Evolutionary conservation across 2,888 invertebrate genomes (phyloP), one percentile per base, ranked within the genome.

Genomic region (Meganola albula): DNA sequence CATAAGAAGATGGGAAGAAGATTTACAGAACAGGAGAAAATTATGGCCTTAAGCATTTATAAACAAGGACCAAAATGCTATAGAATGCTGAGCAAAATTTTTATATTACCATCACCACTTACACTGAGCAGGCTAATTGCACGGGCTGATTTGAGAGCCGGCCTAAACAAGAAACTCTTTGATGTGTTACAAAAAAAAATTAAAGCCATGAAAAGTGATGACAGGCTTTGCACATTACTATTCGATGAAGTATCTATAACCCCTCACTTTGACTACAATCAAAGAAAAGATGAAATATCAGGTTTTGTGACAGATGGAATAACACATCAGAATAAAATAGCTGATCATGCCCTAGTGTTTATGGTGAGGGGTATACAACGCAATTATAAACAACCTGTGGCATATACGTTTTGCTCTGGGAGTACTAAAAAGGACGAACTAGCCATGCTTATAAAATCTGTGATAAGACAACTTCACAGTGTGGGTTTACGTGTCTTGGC

Each of bases 101-200:
- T 50, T 40, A 28, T 46, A 11, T 27, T 47, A 22, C 47, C 50
- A 12, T 33, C 45, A n/a, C 34, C 48, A 1, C 27, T 35, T 9
- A 53, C 45, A 0, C 14, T 53, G 5, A 13, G 16, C 6, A 37
- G 39, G 23, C 8, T 50, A 10, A 30, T 49, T 2, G 21, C 22
- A 1, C 26, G 20, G n/a, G 45, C 41, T 2, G 29, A 16, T 10
- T 20, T 33, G 20, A 18, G 9, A 5, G 9, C 24, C 1, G 33
- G 34, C 1, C 25, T 34, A 1, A 34, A 34, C 16, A 12, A 34
- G 14, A 25, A 22, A 3, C 8, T 34, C 1, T 30, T 34, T 22
- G 4, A 26, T 7, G 7, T 21, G 5, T 21, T 22, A n/a, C 13
- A 29, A 12, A 29, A 29, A 26, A 29, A 10, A 12, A 22, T 22